Base-by-base conservation (phyloP, 2,888 invertebrate species). In the Branchellion lobata region DNA sequence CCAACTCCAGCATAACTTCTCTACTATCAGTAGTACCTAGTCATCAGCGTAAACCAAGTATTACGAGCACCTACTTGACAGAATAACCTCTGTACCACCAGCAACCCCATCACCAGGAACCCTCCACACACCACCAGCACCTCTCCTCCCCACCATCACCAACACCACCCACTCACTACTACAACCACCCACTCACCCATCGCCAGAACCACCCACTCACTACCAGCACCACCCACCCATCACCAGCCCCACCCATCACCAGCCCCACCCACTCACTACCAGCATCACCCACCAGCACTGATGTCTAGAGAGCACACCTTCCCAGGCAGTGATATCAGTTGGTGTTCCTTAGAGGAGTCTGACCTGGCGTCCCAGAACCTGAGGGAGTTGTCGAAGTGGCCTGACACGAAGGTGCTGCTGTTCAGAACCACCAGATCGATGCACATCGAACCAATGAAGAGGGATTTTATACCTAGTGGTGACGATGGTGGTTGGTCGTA, bases 371-470 rank as follows among this genome's bases (percentile, higher is more conserved):
- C 99, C 97, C 97, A 99, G 88, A 99, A 89, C 78, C 97, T 91
- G 84, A 99, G 93, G 86, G 93, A 92, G 88, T 96, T 96, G 90
- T 99, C 99, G 88, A 94, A 97, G 89, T 99, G 99, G 33, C 97
- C 97, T 85, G 96, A 96, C 85, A 98, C 94, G 84, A 98, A 93
- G 71, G 85, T 86, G 78, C 93, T 93, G 8, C 85, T 81, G 74
- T 84, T 83, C 11, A 81, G 76, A 83, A 94, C 94, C 83, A 96
- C 96, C 82, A 98, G 90, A 89, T 98, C 98, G 88, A 96, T 96
- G 89, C 96, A 97, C 86, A 94, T 95, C 51, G 96, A 97, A 61
- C 96, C 96, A 80, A 96, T 96, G 84, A 87, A 87, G 79, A 88
- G 85, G 27, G 88, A 88, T 81, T 85, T 86, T 51, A 86, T 84